These are phyloP conservation scores for Peromyscus californicus DNA, from an alignment of 2,113 vertebrate species.

Conservation along the genomic window DNA sequence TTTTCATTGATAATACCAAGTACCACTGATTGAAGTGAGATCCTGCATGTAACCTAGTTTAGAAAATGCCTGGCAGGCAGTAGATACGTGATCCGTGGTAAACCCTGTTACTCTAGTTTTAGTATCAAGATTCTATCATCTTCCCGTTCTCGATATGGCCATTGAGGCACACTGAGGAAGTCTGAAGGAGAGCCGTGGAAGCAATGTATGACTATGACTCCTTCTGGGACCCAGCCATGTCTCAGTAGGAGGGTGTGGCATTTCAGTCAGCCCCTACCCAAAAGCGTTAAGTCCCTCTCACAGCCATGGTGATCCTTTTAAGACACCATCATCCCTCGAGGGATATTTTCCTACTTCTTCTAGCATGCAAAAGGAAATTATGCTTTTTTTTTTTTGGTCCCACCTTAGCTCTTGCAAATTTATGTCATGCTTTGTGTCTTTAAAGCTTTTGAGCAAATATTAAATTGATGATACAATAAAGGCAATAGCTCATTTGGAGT, in stretches of 20 bases:
- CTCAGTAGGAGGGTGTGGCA: neutral
- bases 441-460: slow-evolving; percentile 73
- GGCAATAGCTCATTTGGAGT: slow-evolving; percentile 76
- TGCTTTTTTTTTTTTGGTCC: slow-evolving; percentile 31
- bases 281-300: neutral
- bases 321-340: neutral
- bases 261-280: neutral
- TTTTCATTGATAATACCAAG: slow-evolving; percentile 11
- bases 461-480: slow-evolving; percentile 76
- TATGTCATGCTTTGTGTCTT: slow-evolving; percentile 70
- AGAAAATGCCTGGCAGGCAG: neutral
- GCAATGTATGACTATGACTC: neutral
- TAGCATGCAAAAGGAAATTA: slow-evolving; percentile 70
- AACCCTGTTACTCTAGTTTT: neutral
- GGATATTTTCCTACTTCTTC: slow-evolving; percentile 52
- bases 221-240: neutral
- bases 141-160: neutral
- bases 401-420: slow-evolving; percentile 73
- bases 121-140: neutral
- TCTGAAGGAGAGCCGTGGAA: neutral
- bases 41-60: neutral
- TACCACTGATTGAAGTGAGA: slow-evolving; percentile 28
- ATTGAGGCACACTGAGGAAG: neutral
- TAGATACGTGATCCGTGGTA: neutral
- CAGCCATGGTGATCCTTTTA: slow-evolving; percentile 14